Evolutionary conservation across 1,140 invertebrate species (phyloP).

Genomic region (Bombyx mori): ASM3026992v2 NC_085133.1:4504001-4504500

Average conservation of each 20-base stretch:
- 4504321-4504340: conserved; percentile 23
- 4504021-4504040: conserved; percentile 19
- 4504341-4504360: conserved; percentile 27
- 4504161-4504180: not conserved
- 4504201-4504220: not conserved
- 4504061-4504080: conserved; percentile 32
- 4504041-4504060: conserved; percentile 34
- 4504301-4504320: conserved; percentile 25
- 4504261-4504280: conserved; percentile 32
- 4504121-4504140: conserved; percentile 3
- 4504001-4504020: conserved; percentile 34
- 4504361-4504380: conserved; percentile 41
- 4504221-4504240: no score
- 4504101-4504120: conserved; percentile 28
- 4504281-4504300: conserved; percentile 7
- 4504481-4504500: conserved; percentile 13
- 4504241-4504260: conserved; percentile 14
- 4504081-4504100: conserved; percentile 32
- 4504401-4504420: conserved; percentile 45
- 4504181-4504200: not conserved
- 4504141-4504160: not conserved
- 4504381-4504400: conserved; percentile 25
- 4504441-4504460: conserved; percentile 11
- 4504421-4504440: conserved; percentile 31
- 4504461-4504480: conserved; percentile 9